Evolutionary conservation across 2,888 invertebrate genomes (phyloP).

Genomic region (Sarcophaga carnaria): DNA sequence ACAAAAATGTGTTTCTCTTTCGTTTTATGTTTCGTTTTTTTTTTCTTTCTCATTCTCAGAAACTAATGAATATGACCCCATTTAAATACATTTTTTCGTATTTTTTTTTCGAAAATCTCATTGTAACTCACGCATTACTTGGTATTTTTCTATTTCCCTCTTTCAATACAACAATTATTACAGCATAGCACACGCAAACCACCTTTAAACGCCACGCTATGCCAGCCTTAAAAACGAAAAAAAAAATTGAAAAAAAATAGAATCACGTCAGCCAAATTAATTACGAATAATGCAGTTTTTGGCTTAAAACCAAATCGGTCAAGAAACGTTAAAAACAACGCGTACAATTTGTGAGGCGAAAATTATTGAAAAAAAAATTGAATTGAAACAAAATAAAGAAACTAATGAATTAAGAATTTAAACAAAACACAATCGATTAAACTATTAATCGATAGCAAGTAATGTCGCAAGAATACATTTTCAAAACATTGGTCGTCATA

Average conservation of each 20-base stretch:
- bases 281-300: slow-evolving; percentile 77
- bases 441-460: no score
- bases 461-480: no score
- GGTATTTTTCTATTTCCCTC: no score
- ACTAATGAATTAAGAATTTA: neutral
- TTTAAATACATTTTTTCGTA: neutral
- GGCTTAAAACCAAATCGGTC: slow-evolving; percentile 78
- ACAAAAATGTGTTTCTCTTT: neutral
- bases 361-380: slow-evolving; percentile 5
- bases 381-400: neutral
- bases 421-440: neutral
- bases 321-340: slow-evolving; percentile 69
- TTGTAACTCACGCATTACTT: neutral
- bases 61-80: slow-evolving; percentile 3
- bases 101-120: neutral
- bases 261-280: slow-evolving; percentile 73
- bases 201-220: slow-evolving; percentile 6
- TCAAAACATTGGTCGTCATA: no score
- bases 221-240: neutral
- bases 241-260: neutral
- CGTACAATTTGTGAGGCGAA: neutral
- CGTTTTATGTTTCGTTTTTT: neutral
- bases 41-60: neutral
- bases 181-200: neutral
- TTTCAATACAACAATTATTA: no score